A percentile compares a stretch with the other conserved stretches of the same genome.
These are phyloP conservation scores for Epinotia brunnichana DNA, from an alignment of 2,888 invertebrate genomes.

Conservation along the genomic window DNA sequence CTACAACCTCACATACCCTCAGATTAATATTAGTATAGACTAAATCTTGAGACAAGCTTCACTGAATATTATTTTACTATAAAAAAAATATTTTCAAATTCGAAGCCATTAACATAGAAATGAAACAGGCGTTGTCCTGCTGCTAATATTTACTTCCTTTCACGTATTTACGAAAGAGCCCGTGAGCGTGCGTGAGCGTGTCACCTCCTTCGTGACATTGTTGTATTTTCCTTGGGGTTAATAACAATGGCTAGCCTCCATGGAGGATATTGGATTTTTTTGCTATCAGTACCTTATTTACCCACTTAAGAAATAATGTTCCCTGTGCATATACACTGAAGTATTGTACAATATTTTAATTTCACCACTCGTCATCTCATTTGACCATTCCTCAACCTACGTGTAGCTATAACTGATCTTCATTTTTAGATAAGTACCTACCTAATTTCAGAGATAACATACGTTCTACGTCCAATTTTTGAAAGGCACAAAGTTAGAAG, in stretches of 20 bases:
- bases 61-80: no score
- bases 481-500: neutral
- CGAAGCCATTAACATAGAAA: constrained; percentile 2
- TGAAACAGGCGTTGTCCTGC: neutral
- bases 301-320: no score
- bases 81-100: no score
- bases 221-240: constrained; percentile 70
- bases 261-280: neutral
- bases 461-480: neutral
- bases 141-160: constrained; percentile 25
- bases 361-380: neutral
- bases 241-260: constrained; percentile 14
- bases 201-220: constrained; percentile 79
- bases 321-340: no score
- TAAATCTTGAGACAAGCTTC: no score
- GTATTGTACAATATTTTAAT: no score
- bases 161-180: constrained; percentile 53
- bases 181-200: constrained; percentile 60
- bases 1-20: no score
- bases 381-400: neutral
- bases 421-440: neutral
- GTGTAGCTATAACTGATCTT: neutral
- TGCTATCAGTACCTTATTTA: neutral
- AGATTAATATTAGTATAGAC: no score
- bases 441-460: neutral